phyloP scores from a whole-genome alignment of 2,113 vertebrate species.

The Macaca nemestrina region DNA sequence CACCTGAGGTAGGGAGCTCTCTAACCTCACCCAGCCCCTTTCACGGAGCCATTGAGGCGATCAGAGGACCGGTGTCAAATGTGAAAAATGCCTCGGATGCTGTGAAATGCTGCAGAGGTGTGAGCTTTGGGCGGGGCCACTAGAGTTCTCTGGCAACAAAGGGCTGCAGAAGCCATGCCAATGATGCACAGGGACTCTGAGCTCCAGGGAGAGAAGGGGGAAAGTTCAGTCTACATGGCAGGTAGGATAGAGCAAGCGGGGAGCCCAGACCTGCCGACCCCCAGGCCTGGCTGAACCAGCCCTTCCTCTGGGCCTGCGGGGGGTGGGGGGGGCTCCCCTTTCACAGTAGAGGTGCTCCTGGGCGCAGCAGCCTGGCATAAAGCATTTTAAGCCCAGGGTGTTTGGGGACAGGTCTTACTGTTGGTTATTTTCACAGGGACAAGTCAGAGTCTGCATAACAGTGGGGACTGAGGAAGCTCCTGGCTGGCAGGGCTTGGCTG shows the following conservation, averaged over 20 bases:
- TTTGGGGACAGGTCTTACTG: not conserved
- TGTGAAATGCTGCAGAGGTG: not conserved
- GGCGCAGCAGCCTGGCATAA: not conserved
- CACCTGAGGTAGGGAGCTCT: not conserved
- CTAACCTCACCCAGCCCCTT: not conserved
- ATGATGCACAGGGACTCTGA: not conserved
- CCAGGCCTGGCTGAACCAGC: not conserved
- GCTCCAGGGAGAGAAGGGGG: not conserved
- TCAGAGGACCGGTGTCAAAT: not conserved
- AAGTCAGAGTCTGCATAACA: not conserved
- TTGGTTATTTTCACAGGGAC: not conserved
- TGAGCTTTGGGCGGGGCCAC: not conserved
- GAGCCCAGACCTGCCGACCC: not conserved
- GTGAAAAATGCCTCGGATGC: not conserved
- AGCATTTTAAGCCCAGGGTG: not conserved
- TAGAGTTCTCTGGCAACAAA: not conserved
- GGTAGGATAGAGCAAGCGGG: not conserved
- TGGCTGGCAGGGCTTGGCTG: not conserved
- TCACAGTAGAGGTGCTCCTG: not conserved
- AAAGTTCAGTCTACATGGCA: not conserved
- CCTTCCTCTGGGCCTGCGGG: not conserved
- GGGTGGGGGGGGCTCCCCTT: not conserved
- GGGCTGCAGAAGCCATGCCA: not conserved
- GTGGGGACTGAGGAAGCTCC: not conserved
- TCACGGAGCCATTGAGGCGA: fast-evolving